These are phyloP conservation scores for Bostrychus sinensis DNA, from an alignment of 2,113 vertebrate species.

Conservation along the genomic window DNA sequence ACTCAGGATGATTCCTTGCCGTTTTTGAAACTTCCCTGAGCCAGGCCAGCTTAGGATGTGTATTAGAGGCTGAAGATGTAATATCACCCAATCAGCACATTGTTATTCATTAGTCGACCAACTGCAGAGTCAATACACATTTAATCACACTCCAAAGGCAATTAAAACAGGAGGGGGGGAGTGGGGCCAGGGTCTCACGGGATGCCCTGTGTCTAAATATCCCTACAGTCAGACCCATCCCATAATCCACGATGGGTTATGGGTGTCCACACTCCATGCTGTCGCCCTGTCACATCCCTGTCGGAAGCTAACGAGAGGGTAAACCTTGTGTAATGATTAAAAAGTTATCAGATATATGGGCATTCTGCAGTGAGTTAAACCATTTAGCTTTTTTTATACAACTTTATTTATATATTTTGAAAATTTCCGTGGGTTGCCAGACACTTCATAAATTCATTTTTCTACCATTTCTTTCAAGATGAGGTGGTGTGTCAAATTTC, in stretches of 20 bases:
- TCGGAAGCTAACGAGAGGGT: slow-evolving; percentile 56
- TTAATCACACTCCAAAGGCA: slow-evolving; percentile 83
- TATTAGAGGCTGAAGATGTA: slow-evolving; percentile 74
- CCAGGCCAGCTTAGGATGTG: slow-evolving; percentile 60
- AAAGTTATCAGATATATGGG: slow-evolving; percentile 30
- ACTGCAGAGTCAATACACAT: slow-evolving; percentile 82
- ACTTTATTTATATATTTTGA: no score
- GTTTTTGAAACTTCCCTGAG: slow-evolving; percentile 54
- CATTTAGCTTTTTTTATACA: neutral
- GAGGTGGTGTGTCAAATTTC: no score
- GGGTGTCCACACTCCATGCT: slow-evolving; percentile 60
- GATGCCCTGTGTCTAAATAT: slow-evolving; percentile 78
- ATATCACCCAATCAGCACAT: slow-evolving; percentile 81
- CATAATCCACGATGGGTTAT: slow-evolving; percentile 66
- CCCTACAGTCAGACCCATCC: slow-evolving; percentile 66
- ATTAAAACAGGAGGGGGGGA: slow-evolving; percentile 78
- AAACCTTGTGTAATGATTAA: slow-evolving; percentile 63
- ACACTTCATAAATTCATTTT: no score
- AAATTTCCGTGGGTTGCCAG: no score
- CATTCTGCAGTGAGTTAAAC: neutral
- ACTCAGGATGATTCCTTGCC: slow-evolving; percentile 6
- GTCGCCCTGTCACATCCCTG: slow-evolving; percentile 62
- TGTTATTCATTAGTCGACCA: slow-evolving; percentile 82
- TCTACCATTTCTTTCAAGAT: no score
- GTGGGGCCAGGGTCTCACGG: slow-evolving; percentile 72